Base-by-base conservation (phyloP, 2,113 vertebrate species). In the Pachycephala philippinensis region DNA sequence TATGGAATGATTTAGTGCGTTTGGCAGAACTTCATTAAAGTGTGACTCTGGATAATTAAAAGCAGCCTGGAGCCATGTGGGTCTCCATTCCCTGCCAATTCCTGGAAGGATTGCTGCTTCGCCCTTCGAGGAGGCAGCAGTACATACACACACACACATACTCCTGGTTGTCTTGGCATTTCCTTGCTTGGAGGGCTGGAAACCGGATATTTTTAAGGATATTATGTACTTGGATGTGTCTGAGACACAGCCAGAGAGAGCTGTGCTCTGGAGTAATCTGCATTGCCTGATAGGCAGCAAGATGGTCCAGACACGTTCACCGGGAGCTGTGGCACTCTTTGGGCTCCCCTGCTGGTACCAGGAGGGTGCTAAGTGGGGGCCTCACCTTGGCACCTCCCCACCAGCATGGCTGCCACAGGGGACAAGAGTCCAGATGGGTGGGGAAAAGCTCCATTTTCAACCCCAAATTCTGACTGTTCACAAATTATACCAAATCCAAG, bases 11-110 rank as follows among this genome's bases (percentile, higher is more conserved):
- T 81, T 89, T 65, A 63, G 18, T 76, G 39, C 1, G 0, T 87
- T 93, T 96, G 95, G 86, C 90, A 95, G 68, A 81, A 72, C 42
- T 65, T 63, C 75, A 60, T 93, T 68, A 60, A 82, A 93, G 31
- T 37, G 59, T 69, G 90, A 76, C 61, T 95, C 76, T 77, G 50
- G 53, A 40, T 93, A 97, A 97, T 96, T 90, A 87, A 91, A 94
- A 93, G 64, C 82, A 92, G 96, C 64, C 57, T 76, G 74, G 42
- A 95, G 87, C 89, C 75, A 65, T 90, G 76, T 82, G 53, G 37
- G 59, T 84, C 87, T 75, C 68, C 39, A 33, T 35, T 90, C 90
- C 52, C 9, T 81, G 60, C 75, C 83, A 84, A 0, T 78, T 92
- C 92, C 87, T 89, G 90, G 86, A 87, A 97, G 56, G 52, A 89